Evolutionary conservation across 2,888 invertebrate species (phyloP).

Genomic region (Lobophora halterata): DNA sequence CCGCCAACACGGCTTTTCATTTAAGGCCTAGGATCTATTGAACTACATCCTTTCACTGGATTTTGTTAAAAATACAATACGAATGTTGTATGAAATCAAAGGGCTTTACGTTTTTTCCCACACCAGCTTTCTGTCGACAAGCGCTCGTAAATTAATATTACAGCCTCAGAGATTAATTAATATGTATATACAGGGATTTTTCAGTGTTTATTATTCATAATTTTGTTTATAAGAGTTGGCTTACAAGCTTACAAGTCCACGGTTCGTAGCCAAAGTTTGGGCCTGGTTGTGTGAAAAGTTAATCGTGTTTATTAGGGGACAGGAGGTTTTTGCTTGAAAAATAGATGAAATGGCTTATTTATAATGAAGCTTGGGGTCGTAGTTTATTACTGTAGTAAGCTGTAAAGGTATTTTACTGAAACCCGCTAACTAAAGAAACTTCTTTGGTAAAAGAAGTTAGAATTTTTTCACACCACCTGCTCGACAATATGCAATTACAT

Average conservation of each 20-base stretch:
- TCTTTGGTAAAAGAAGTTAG: too few species aligned
- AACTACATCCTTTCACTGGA: too few species aligned
- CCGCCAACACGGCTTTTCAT: too few species aligned
- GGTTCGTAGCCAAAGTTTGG: conserved; percentile 24
- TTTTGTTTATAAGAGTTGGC: conserved; percentile 36
- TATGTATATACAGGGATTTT: conserved; percentile 40
- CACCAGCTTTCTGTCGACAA: conserved; percentile 5
- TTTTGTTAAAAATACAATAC: too few species aligned
- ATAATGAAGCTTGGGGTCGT: conserved; percentile 7
- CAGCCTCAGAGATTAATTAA: conserved; percentile 51
- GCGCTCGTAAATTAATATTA: conserved; percentile 48
- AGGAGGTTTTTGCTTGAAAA: conserved; percentile 14
- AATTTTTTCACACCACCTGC: too few species aligned
- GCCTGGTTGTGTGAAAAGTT: conserved; percentile 18
- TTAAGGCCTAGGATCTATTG: too few species aligned
- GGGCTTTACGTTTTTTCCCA: too few species aligned
- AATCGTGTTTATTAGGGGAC: conserved; percentile 12
- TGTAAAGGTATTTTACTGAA: background rate
- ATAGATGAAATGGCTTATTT: conserved; percentile 17
- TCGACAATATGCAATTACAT: too few species aligned
- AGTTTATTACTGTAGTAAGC: conserved; percentile 3
- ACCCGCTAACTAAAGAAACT: background rate
- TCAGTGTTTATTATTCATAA: conserved; percentile 40
- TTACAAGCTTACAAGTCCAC: conserved; percentile 22
- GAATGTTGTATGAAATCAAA: too few species aligned